These are phyloP conservation scores for Fregetta grallaria DNA, from an alignment of 2,113 vertebrate species.

Conservation along the genomic window DNA sequence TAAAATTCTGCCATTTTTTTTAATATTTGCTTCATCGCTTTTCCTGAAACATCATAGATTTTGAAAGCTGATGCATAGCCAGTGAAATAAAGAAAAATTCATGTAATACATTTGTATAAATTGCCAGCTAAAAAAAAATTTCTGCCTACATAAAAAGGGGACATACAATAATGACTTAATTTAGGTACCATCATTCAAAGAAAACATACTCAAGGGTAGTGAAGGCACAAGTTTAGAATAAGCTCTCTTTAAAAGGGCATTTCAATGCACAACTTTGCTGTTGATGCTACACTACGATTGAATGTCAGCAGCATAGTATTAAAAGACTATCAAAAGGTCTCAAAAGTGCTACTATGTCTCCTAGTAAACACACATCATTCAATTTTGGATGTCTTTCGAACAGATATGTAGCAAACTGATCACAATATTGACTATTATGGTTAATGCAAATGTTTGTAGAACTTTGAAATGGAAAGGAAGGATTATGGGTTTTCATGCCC, in stretches of 20 bases:
- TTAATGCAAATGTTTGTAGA: neutral
- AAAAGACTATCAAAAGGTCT: neutral
- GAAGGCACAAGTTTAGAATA: neutral
- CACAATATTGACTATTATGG: neutral
- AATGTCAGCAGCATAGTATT: neutral
- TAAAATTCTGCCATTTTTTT: neutral
- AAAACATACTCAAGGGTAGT: neutral
- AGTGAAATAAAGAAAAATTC: neutral
- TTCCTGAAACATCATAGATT: neutral
- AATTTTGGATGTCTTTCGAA: neutral
- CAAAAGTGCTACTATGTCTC: neutral
- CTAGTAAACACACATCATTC: neutral
- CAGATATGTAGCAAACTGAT: neutral
- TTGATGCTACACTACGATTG: neutral
- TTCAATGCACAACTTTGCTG: neutral
- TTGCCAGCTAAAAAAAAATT: neutral
- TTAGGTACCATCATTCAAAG: neutral
- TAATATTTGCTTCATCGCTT: neutral
- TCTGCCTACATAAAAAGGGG: neutral
- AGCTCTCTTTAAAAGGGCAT: neutral
- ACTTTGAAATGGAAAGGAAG: neutral
- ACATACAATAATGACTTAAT: neutral
- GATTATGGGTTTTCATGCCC: neutral
- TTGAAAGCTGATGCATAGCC: neutral
- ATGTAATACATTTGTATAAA: neutral